Evolutionary conservation across 2,797 vertebrate species (phyloP).

Genomic region (Melanotaenia boesemani): DNA sequence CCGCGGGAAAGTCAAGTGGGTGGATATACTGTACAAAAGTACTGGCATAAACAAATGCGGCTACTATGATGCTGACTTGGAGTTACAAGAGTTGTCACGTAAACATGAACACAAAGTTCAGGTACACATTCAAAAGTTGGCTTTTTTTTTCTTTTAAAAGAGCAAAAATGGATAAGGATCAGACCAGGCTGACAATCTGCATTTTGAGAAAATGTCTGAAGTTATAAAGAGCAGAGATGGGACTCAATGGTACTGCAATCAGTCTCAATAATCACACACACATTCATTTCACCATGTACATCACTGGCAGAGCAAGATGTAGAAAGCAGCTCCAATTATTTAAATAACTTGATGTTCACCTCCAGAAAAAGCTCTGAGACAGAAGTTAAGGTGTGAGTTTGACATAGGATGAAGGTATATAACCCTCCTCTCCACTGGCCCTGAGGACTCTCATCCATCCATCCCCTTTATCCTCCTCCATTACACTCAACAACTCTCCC

Average conservation of each 20-base stretch:
- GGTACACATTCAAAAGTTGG: conserved; percentile 62
- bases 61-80: conserved; percentile 20
- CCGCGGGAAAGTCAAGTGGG: conserved; percentile 40
- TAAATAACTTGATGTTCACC: conserved; percentile 56
- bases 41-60: conserved; percentile 22
- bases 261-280: conserved; percentile 43
- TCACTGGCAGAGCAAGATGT: conserved; percentile 49
- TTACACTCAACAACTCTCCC: conserved; percentile 85
- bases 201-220: conserved; percentile 21
- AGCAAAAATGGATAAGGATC: conserved; percentile 31
- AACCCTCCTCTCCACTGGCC: conserved; percentile 85
- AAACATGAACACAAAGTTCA: conserved; percentile 26
- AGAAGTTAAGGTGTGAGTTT: conserved; percentile 59
- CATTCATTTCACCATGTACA: conserved; percentile 46
- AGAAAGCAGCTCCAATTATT: conserved; percentile 50
- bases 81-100: conserved; percentile 26
- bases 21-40: conserved; percentile 32
- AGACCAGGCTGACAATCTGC: conserved; percentile 21
- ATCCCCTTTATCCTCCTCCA: conserved; percentile 89
- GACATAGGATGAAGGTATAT: conserved; percentile 90
- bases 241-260: conserved; percentile 41
- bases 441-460: conserved; percentile 89
- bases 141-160: neutral
- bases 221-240: conserved; percentile 21
- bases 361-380: conserved; percentile 23